Base-by-base conservation (phyloP, 23 tunicate species). In the Corella eumyota region DNA sequence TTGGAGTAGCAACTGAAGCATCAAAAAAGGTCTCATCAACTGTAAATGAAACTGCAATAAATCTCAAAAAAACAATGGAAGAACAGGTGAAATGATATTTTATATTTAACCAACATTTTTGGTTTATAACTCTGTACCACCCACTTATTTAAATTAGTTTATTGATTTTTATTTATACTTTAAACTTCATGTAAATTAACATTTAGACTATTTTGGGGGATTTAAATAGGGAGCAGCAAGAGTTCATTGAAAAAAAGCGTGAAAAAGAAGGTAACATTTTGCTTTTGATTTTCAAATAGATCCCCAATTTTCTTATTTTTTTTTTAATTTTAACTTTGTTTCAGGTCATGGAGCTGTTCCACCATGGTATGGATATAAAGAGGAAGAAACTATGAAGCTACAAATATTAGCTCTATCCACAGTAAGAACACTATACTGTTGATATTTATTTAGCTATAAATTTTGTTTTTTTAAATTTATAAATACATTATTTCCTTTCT, bases 301-400 rank as follows among this genome's bases (percentile, higher is more conserved):
- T n/a, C n/a, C n/a, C n/a, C n/a, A n/a, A n/a, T n/a, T n/a, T n/a
- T n/a, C n/a, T n/a, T n/a, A n/a, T n/a, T n/a, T n/a, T n/a, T n/a
- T n/a, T n/a, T n/a, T n/a, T n/a, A n/a, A n/a, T n/a, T n/a, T n/a
- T n/a, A n/a, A n/a, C n/a, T n/a, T n/a, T n/a, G n/a, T n/a, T n/a
- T n/a, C n/a, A n/a, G n/a, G n/a, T n/a, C n/a, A n/a, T n/a, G 96
- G 71, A 1, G 72, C 90, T 45, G 81, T 88, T 4, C 96, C 93
- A 6, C 86, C 88, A 34, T 92, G 98, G 98, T 53, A 30, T 58
- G 98, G 98, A 2, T 92, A 92, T 36, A 84, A 92, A 55, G 92
- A 92, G 47, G 80, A 70, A 25, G 98, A 83, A 53, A 58, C 61
- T 29, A 83, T 92, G 92, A 92, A 92, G 66, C 66, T 76, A 51